A percentile compares a stretch with the other conserved stretches of the same genome.
phyloP scores from a whole-genome alignment of 2,888 invertebrate species.

The Yponomeuta plumbellus region DNA sequence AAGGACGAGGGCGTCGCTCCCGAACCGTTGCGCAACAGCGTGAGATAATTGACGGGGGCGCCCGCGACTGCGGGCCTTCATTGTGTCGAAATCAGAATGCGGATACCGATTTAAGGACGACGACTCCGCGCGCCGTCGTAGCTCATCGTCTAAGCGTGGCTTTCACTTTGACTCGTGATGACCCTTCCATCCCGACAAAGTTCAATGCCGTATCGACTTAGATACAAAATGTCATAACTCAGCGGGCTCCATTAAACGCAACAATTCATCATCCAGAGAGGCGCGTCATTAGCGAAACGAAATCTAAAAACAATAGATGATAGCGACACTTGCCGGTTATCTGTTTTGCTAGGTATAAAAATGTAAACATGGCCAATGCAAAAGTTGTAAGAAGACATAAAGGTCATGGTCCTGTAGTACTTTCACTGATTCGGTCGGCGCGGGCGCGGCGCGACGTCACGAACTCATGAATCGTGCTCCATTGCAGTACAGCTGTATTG shows the following conservation, averaged over 20 bases:
- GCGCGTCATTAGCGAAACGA: background rate
- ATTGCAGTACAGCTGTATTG: background rate
- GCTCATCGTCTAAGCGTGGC: background rate
- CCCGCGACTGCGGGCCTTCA: constrained; percentile 10
- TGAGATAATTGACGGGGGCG: constrained; percentile 44
- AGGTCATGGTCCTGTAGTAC: constrained; percentile 26
- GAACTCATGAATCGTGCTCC: constrained; percentile 7
- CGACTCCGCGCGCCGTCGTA: constrained; percentile 42
- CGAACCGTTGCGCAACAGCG: constrained; percentile 46
- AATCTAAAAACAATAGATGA: background rate
- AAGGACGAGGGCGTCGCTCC: constrained; percentile 68
- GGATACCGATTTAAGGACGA: constrained; percentile 58
- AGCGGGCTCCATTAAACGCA: background rate
- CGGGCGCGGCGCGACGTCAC: constrained; percentile 7
- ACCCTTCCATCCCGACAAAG: constrained; percentile 20
- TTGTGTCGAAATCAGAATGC: constrained; percentile 52
- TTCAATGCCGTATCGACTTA: constrained; percentile 21
- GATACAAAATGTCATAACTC: constrained; percentile 3
- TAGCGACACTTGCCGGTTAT: background rate
- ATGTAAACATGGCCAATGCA: constrained; percentile 20
- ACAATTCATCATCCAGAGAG: background rate
- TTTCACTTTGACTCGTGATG: constrained; percentile 19
- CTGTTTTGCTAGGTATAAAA: background rate
- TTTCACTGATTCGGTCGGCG: constrained; percentile 21
- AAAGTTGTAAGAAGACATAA: constrained; percentile 17